phyloP scores from a whole-genome alignment of 2,113 vertebrate species.

The Tragelaphus imberbis region DNA sequence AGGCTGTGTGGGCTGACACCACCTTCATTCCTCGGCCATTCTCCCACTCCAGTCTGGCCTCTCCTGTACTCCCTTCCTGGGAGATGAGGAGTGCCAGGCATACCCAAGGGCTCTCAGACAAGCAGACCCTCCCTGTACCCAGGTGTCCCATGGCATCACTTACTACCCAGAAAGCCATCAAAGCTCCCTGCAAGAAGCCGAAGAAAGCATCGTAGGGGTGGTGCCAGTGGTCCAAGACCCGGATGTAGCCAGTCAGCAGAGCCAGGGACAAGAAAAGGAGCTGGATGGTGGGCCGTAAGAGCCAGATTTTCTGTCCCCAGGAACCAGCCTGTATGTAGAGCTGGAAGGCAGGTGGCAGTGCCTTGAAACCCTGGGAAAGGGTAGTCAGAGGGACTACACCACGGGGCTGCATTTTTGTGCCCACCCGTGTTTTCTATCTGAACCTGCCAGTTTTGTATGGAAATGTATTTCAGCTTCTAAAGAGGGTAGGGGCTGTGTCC shows the following conservation, averaged over 20 bases:
- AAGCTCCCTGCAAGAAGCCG: constrained; percentile 84
- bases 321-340: constrained; percentile 85
- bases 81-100: not conserved
- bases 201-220: constrained; percentile 81
- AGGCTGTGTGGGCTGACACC: not conserved
- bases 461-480: not conserved
- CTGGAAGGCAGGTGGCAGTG: constrained; percentile 55
- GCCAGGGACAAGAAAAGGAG: constrained; percentile 84
- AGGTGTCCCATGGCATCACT: not conserved
- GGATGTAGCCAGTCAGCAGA: constrained; percentile 82
- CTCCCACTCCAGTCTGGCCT: not conserved
- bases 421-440: not conserved
- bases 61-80: not conserved
- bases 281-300: constrained; percentile 81
- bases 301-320: constrained; percentile 81
- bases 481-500: not conserved
- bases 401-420: accelerated
- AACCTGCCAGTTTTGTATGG: not conserved
- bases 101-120: not conserved
- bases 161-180: constrained; percentile 88
- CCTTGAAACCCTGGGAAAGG: too few species aligned
- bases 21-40: not conserved
- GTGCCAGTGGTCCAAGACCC: constrained; percentile 84
- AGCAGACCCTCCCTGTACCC: not conserved
- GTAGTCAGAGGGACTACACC: not conserved